Percentiles rank a stretch among this genome's conserved stretches.
Conservation (phyloP, 2,797 vertebrate genomes). For the Cossypha heuglini region DNA sequence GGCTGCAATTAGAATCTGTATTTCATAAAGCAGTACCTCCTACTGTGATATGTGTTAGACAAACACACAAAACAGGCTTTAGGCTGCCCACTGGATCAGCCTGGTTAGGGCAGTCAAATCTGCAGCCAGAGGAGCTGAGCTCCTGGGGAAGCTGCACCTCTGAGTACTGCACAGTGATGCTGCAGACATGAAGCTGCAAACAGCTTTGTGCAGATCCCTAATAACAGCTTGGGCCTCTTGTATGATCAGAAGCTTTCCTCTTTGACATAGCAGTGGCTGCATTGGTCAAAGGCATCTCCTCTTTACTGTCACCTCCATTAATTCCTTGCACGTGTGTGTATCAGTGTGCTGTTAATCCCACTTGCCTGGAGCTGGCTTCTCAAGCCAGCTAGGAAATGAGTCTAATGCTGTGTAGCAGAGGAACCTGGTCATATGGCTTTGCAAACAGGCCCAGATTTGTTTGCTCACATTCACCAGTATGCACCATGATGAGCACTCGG, state of each 20-base stretch:
- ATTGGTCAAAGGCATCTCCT: not conserved
- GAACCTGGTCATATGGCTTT: not conserved
- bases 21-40: conserved; percentile 3
- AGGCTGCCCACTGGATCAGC: not conserved
- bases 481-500: not conserved
- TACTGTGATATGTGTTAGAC: not conserved
- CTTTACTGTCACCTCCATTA: not conserved
- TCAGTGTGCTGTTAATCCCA: not conserved
- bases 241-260: not conserved
- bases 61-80: not conserved
- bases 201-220: not conserved
- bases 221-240: not conserved
- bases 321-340: rapidly evolving
- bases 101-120: not conserved
- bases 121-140: not conserved
- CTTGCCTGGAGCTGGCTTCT: not conserved
- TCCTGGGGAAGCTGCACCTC: not conserved
- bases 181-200: not conserved
- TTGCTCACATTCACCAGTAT: not conserved
- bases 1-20: conserved; percentile 8
- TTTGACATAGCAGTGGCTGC: not conserved
- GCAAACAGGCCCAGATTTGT: not conserved
- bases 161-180: not conserved
- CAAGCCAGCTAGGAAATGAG: not conserved
- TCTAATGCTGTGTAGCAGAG: not conserved